Base-by-base conservation (phyloP, 2,113 vertebrate genomes). In the Spheniscus mendiculus region DNA sequence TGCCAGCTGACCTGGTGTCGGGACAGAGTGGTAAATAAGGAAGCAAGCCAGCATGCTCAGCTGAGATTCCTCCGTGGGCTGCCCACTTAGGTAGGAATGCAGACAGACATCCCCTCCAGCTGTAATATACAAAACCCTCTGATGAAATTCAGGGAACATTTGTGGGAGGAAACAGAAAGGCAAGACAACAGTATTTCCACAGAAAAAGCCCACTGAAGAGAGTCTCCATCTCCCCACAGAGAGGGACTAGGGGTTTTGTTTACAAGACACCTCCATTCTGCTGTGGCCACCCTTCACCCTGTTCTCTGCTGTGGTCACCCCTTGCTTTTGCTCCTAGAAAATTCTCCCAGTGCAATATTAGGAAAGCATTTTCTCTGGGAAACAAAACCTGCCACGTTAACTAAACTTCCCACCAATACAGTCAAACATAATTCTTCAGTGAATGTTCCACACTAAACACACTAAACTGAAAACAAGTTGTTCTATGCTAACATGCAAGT, bases 1-100 rank as follows among this genome's bases (percentile, higher is more conserved):
- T 2, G 98, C 96, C 85, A 99, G 97, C 95, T 98, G 99, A 53
- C 92, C 97, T 1, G 98, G 98, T 1, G 98, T 99, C 3, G 99
- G 99, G 85, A 99, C 98, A 0, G 99, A 99, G 92, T 99, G 98
- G 97, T 99, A 99, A 45, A 99, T 98, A 10, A 99, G 98, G 97
- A 99, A 99, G 94, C 99, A 99, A 49, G 99, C 99, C 97, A 99
- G 96, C 98, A 98, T 98, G 92, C 96, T 97, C 27, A 98, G 97
- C 36, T 98, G 98, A 3, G 97, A 97, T 12, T 98, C 98, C 15
- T 98, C 97, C 0, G 97, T 92, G 45, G 97, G 95, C 96, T 98
- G 98, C 8, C 98, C 98, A 1, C 94, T 98, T 91, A 99, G 97
- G 96, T 99, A 99, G 76, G 99, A 97, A 7, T 98, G 98, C 55